A percentile compares a stretch with the other conserved stretches of the same genome.
phyloP scores from a whole-genome alignment of 2,797 vertebrate genomes.

The Tarsius wallacei region DNA sequence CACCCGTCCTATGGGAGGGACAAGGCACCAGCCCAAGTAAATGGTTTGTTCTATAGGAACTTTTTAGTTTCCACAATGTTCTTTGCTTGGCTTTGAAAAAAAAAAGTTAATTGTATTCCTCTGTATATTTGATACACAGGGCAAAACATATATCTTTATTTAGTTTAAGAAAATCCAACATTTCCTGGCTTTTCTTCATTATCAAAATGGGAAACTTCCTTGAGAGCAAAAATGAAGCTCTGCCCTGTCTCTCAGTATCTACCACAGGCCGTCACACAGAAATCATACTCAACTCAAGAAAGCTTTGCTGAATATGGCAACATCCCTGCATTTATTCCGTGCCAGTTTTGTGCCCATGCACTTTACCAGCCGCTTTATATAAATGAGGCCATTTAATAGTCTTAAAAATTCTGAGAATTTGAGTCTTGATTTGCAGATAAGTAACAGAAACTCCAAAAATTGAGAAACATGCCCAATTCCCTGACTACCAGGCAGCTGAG shows the following conservation, averaged over 20 bases:
- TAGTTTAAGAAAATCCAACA: neutral
- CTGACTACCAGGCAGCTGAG: neutral
- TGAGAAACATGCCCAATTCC: neutral
- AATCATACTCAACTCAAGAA: neutral
- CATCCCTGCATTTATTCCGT: neutral
- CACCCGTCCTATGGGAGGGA: too few relatives aligned
- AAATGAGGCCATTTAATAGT: neutral
- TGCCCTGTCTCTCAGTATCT: neutral
- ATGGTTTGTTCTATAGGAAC: neutral
- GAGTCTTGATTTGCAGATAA: neutral
- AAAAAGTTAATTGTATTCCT: neutral
- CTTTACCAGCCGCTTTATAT: neutral
- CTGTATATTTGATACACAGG: neutral
- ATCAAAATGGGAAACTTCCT: neutral
- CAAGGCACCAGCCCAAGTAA: neutral
- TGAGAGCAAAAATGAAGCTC: neutral
- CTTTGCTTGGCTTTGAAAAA: slow-evolving; percentile 11
- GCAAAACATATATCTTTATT: neutral
- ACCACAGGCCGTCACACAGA: too few relatives aligned
- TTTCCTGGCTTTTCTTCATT: neutral
- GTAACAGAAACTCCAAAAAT: neutral
- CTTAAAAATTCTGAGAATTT: neutral
- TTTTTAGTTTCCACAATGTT: neutral
- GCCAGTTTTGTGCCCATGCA: neutral
- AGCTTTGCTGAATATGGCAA: neutral